Percentiles rank a stretch among this genome's conserved stretches.
phyloP scores from a whole-genome alignment of 2,113 vertebrate genomes.

The Ornithorhynchus anatinus region DNA sequence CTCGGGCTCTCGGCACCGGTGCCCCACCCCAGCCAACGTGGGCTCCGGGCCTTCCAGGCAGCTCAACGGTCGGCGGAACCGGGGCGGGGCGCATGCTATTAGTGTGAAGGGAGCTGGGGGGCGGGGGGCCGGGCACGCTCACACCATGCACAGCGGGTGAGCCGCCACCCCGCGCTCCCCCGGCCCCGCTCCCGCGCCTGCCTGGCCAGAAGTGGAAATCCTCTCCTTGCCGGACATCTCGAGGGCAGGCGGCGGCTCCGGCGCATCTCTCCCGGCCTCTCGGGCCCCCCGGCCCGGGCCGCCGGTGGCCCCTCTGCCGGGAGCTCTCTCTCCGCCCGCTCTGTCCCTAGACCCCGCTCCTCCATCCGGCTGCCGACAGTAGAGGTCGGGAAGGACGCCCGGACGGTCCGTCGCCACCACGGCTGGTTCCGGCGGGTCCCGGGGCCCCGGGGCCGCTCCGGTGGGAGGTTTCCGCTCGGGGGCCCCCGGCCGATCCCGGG shows the following conservation, averaged over 20 bases:
- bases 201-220: constrained; percentile 93
- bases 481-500: constrained; percentile 15
- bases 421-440: constrained; percentile 47
- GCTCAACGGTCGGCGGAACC: neutral
- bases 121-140: neutral
- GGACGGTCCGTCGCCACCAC: constrained; percentile 68
- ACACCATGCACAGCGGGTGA: constrained; percentile 32
- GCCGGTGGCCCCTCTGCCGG: constrained; percentile 23
- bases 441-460: neutral
- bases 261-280: constrained; percentile 38
- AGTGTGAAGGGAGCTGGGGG: constrained; percentile 15
- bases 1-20: neutral
- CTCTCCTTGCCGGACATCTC: constrained; percentile 72
- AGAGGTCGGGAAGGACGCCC: constrained; percentile 75
- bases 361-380: constrained; percentile 43
- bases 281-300: constrained; percentile 68
- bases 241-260: constrained; percentile 29
- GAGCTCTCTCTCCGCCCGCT: neutral
- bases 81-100: constrained; percentile 49
- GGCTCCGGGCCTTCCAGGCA: neutral
- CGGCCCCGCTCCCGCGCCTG: constrained; percentile 73
- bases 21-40: neutral
- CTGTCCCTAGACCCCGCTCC: constrained; percentile 64
- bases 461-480: neutral
- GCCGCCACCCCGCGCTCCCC: constrained; percentile 15